A percentile compares a stretch with the other conserved stretches of the same genome.
These are phyloP conservation scores for Macheiramphus alcinus DNA, from an alignment of 2,113 vertebrate species.

Conservation along the genomic window DNA sequence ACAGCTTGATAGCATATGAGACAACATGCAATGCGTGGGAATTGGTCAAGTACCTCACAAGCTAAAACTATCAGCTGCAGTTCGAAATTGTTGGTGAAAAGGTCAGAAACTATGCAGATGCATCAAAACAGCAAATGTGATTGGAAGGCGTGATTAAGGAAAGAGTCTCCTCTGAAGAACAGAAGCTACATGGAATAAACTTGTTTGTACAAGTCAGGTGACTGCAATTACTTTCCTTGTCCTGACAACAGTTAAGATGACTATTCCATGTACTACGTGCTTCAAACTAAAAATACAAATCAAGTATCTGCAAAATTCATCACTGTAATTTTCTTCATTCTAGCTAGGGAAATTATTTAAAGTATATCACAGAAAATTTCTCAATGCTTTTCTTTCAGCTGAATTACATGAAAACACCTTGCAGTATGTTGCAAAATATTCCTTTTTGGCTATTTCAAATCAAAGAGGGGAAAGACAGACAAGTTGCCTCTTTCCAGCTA, in stretches of 20 bases:
- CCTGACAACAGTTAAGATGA: not conserved
- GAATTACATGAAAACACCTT: not conserved
- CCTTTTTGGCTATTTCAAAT: not conserved
- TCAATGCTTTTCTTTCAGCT: not conserved
- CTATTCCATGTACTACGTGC: not conserved
- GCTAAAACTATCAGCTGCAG: not conserved
- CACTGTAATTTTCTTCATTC: not conserved
- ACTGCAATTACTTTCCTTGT: not conserved
- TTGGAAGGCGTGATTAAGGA: not conserved
- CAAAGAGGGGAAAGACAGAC: not conserved
- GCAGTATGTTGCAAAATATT: not conserved
- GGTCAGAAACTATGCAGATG: not conserved
- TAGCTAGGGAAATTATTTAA: not conserved
- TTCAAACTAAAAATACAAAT: not conserved
- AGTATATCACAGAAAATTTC: not conserved
- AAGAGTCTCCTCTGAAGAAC: not conserved
- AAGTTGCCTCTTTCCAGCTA: not conserved
- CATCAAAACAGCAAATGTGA: not conserved
- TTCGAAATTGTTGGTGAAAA: not conserved
- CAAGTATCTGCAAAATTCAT: not conserved
- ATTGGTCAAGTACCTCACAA: accelerated
- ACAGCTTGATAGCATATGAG: not conserved
- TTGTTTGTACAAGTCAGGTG: not conserved
- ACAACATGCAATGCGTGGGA: not conserved
- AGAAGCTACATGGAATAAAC: not conserved